Conservation (phyloP, 2,113 vertebrate genomes). For the Dascyllus trimaculatus region DNA sequence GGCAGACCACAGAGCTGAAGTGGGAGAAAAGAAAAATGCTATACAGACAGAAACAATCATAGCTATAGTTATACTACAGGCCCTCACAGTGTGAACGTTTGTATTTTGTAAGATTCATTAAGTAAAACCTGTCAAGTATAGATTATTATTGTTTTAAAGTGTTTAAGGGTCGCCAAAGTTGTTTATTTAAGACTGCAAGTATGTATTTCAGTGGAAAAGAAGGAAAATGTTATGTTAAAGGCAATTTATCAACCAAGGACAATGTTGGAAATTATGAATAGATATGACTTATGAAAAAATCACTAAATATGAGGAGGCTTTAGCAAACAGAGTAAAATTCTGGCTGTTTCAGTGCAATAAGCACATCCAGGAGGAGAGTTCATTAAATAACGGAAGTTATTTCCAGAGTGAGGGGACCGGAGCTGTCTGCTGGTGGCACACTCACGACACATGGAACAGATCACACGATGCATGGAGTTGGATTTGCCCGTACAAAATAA, state of each 20-base stretch:
- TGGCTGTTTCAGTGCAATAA: conserved; percentile 33
- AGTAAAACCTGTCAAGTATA: conserved; percentile 8
- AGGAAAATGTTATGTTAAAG: neutral
- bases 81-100: neutral
- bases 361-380: conserved; percentile 41
- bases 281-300: neutral
- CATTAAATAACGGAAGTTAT: conserved; percentile 71
- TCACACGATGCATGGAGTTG: conserved; percentile 70
- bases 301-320: neutral
- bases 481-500: conserved; percentile 79
- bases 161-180: neutral
- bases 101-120: conserved; percentile 4
- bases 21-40: conserved; percentile 39
- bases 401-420: conserved; percentile 46
- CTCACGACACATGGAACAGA: conserved; percentile 80
- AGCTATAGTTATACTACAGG: conserved; percentile 9
- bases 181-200: neutral
- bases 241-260: neutral
- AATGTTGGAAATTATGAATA: neutral
- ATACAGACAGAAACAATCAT: conserved; percentile 31
- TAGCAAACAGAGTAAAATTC: neutral
- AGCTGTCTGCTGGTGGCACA: conserved; percentile 73
- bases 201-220: neutral
- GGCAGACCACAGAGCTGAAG: conserved; percentile 64
- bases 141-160: neutral